A percentile compares a stretch with the other conserved stretches of the same genome.
phyloP scores from a whole-genome alignment of 2,888 invertebrate species.

The Hypena proboscidalis region DNA sequence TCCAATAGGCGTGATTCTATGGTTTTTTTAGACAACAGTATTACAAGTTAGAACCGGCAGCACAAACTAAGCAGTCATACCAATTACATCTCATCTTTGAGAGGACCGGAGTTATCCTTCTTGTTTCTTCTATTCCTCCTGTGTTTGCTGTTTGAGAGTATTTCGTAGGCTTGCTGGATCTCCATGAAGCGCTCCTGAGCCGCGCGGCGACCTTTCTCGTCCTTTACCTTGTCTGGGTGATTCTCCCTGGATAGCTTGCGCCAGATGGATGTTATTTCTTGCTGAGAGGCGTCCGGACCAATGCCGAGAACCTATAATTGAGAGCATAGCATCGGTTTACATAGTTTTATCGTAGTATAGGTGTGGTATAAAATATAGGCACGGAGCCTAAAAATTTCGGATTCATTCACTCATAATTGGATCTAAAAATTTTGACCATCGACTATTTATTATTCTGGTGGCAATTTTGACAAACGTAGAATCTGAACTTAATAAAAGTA shows the following conservation, averaged over 20 bases:
- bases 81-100: conserved; percentile 40
- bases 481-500: too few species aligned
- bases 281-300: conserved; percentile 91
- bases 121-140: conserved; percentile 91
- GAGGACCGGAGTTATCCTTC: conserved; percentile 84
- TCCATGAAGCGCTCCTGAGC: conserved; percentile 96
- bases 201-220: conserved; percentile 86
- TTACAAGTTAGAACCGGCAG: too few species aligned
- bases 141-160: conserved; percentile 92
- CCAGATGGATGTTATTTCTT: conserved; percentile 94
- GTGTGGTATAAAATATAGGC: too few species aligned
- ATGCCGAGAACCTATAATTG: conserved; percentile 88
- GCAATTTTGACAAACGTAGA: too few species aligned
- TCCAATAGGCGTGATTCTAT: too few species aligned
- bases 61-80: conserved; percentile 7
- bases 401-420: too few species aligned
- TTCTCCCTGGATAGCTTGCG: conserved; percentile 92
- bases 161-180: conserved; percentile 96
- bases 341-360: too few species aligned
- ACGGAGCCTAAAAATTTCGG: too few species aligned
- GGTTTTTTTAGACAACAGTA: too few species aligned
- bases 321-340: not conserved
- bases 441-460: too few species aligned
- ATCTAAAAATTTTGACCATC: too few species aligned
- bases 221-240: conserved; percentile 97